Evolutionary conservation across 1,140 invertebrate species (phyloP), one percentile per base, ranked within the genome.

Genomic region (Zaprionus camerounensis): DNA sequence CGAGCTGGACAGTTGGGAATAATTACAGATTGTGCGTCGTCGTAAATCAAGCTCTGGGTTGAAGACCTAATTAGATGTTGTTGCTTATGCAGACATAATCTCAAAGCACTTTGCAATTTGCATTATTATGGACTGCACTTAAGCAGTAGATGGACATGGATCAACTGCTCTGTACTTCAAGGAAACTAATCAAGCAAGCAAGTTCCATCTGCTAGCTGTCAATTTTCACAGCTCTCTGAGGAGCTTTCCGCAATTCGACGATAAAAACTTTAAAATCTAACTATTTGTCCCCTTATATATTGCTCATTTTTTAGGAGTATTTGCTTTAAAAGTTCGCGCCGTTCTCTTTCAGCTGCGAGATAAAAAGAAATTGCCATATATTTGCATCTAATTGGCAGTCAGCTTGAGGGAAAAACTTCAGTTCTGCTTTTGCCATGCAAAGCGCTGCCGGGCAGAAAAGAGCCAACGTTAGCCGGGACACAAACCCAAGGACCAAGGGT

Each of bases 311-410:
- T 53, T 26, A 20, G 5, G 15, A 71, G 36, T 55, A 26, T 49
- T 64, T 41, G 34, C 58, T 38, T 17, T 63, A 5, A 57, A 62
- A 44, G 59, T 36, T 17, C 24, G 5, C 53, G 17, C n/a, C 36
- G 28, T 69, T 12, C 26, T 12, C 22, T 49, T 49, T 22, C 49
- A 62, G 49, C 20, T 73, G 46, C 17, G 15, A 13, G 66, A 69
- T 67, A 49, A 49, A 59, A 64, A 56, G 41, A 63, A 63, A 65
- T 69, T 61, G 65, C 56, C 75, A 88, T 88, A 84, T 73, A 87
- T 87, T 88, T 87, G 84, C 84, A 88, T 87, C 78, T 87, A 87
- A 88, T 87, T 87, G 85, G 81, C 69, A 78, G 81, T 58, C 84
- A 84, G 85, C 84, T 76, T 44, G 67, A 61, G 75, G 78, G 71